Evolutionary conservation across 2,888 invertebrate genomes (phyloP), one percentile per base, ranked within the genome.

Genomic region (Zaprionus lineosus): DNA sequence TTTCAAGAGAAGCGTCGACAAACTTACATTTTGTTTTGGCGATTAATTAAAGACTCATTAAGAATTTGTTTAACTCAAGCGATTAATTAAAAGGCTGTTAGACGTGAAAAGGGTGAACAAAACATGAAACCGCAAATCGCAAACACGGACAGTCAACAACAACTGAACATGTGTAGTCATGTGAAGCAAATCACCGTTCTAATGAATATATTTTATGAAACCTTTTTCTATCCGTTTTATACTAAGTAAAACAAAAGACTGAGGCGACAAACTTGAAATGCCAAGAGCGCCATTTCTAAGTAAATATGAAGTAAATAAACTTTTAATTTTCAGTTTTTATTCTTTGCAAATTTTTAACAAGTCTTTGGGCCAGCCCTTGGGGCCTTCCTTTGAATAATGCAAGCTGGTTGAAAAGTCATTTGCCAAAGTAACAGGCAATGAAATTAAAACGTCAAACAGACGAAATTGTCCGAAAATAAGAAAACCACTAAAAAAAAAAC

Each of bases 31-130:
- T 73, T 51, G 66, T 36, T 73, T 47, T 69, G 52, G 62, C 84
- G 69, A 86, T 84, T 84, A 85, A 85, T 86, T 84, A 84, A 85
- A 86, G 78, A 67, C 78, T 77, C 86, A 86, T 86, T 84, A 81
- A 62, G 67, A 78, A 86, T 82, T 84, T 77, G 82, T 81, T 78
- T 55, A 74, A 44, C 62, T 57, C 51, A 53, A 29, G 53, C 74
- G 81, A 83, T 81, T 84, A 79, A 84, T 85, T 79, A 85, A 84
- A 68, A 64, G 62, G 63, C 84, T 73, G 73, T 85, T 75, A 57
- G 73, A 53, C 61, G 43, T 46, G 53, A 58, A 65, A 57, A 58
- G 64, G 57, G 63, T 47, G 53, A 31, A 53, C 41, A 57, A 58
- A 40, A 7, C 43, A 33, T 14, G n/a, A n/a, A n/a, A n/a, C n/a